Percentiles rank a stretch among this genome's conserved stretches.
Evolutionary conservation across 2,888 invertebrate species (phyloP).

Genomic region (Leptinotarsa juncta): DNA sequence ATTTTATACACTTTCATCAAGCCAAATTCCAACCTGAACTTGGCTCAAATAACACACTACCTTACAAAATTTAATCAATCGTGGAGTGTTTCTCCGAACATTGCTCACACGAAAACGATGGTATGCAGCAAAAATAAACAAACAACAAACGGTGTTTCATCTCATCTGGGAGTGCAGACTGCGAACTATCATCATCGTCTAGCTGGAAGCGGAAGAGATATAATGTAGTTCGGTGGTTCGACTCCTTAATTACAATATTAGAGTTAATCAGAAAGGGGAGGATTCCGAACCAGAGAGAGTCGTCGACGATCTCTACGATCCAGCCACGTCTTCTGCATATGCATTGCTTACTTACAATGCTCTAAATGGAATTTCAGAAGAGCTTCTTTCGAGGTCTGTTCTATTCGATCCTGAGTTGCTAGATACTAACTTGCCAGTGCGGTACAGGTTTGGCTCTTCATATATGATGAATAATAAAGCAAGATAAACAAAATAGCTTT

Average conservation of each 20-base stretch:
- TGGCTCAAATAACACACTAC: conserved; percentile 8
- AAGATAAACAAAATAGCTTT: too few species aligned
- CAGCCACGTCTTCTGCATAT: conserved; percentile 55
- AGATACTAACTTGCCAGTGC: too few species aligned
- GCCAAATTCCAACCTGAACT: neutral
- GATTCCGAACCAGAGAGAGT: conserved; percentile 36
- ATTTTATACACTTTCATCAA: conserved; percentile 4
- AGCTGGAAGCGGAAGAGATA: conserved; percentile 13
- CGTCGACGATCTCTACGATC: conserved; percentile 28
- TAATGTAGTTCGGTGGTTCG: conserved; percentile 49
- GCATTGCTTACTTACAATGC: conserved; percentile 53
- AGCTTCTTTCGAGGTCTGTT: neutral
- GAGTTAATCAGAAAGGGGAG: conserved; percentile 57
- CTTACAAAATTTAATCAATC: conserved; percentile 35
- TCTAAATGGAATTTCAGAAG: conserved; percentile 15
- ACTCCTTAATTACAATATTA: conserved; percentile 57
- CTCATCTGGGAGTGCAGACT: conserved; percentile 14
- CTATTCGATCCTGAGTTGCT: neutral
- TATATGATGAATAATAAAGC: too few species aligned
- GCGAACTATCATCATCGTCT: conserved; percentile 19
- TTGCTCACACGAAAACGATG: conserved; percentile 22
- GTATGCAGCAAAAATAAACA: conserved; percentile 18
- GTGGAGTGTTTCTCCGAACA: conserved; percentile 23
- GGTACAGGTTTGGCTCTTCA: too few species aligned
- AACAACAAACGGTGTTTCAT: conserved; percentile 20